Conservation (phyloP, 2,888 invertebrate species). For the Drosophila longiperda region DNA sequence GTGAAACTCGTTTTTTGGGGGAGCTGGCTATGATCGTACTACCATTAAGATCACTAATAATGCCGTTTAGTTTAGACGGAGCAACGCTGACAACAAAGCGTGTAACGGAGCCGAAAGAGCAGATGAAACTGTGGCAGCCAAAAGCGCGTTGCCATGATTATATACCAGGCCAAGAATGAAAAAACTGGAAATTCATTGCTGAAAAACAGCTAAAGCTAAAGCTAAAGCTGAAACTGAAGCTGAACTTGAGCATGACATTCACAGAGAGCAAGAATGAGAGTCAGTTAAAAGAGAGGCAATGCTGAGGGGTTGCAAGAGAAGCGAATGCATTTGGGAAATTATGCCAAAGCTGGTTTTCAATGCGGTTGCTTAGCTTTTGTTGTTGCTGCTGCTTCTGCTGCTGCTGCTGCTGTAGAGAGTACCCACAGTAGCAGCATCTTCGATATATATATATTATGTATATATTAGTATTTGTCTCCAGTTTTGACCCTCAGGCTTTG, state of each 20-base stretch:
- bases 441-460: slow-evolving; percentile 18
- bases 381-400: slow-evolving; percentile 9
- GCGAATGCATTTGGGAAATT: slow-evolving; percentile 61
- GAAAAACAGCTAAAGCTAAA: slow-evolving; percentile 26
- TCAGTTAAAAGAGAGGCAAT: slow-evolving; percentile 6
- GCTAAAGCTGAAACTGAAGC: slow-evolving; percentile 22
- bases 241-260: slow-evolving; percentile 76
- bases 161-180: slow-evolving; percentile 74
- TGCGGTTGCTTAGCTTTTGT: slow-evolving; percentile 46
- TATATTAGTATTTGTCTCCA: slow-evolving; percentile 6
- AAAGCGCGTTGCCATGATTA: slow-evolving; percentile 66
- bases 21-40: background rate
- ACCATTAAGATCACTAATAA: slow-evolving; percentile 14
- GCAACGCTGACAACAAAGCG: slow-evolving; percentile 41
- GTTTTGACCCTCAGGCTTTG: slow-evolving; percentile 58
- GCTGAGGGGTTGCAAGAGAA: slow-evolving; percentile 45
- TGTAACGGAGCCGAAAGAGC: slow-evolving; percentile 66
- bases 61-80: slow-evolving; percentile 17
- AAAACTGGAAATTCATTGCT: slow-evolving; percentile 55
- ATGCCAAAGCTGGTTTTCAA: slow-evolving; percentile 73
- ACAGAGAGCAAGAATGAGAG: slow-evolving; percentile 27
- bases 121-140: slow-evolving; percentile 73
- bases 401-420: slow-evolving; percentile 8
- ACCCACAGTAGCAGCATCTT: slow-evolving; percentile 27
- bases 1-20: slow-evolving; percentile 63